Evolutionary conservation across 2,797 vertebrate genomes (phyloP), one percentile per base, ranked within the genome.

Genomic region (Manis crassicaudata): DNA sequence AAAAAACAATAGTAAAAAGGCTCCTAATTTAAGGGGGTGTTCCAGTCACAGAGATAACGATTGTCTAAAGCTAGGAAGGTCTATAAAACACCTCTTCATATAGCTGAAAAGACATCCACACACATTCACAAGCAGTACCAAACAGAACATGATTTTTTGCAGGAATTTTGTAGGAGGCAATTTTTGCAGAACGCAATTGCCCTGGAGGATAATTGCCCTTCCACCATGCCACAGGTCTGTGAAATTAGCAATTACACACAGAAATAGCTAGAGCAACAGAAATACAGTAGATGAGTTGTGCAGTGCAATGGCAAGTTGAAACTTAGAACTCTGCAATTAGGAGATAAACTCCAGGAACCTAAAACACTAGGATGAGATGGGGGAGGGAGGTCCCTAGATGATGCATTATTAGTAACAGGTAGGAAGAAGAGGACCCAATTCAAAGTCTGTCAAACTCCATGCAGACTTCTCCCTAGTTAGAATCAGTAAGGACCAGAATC

Each of bases 161-260:
- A 86, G 54, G n/a, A 77, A 58, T 73, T 95, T 84, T 93, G 56
- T 92, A 37, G 35, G 27, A 92, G 50, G 27, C 9, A 67, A 43
- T 81, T 90, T 96, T 95, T 96, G 43, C 52, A 95, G 84, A 90
- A 80, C 58, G 73, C 62, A 90, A 67, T 94, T 92, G 81, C 46
- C 67, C 7, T 54, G 72, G n/a, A 73, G 60, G 43, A 85, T 82
- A 77, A 68, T 79, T 93, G 43, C 46, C 27, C 82, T 94, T 62
- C 21, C 70, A 79, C 46, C 10, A 8, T 96, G 89, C 83, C 75
- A 90, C 54, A 92, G 67, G 68, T 90, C 77, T 97, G 35, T 93
- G 85, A 94, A 94, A 92, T 90, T 88, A 97, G 80, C 80, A 96
- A 79, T 68, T 90, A 89, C 92, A 32, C n/a, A 58, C 21, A 50